phyloP scores from a whole-genome alignment of 2,888 invertebrate species.

The Abrostola triplasia region DNA sequence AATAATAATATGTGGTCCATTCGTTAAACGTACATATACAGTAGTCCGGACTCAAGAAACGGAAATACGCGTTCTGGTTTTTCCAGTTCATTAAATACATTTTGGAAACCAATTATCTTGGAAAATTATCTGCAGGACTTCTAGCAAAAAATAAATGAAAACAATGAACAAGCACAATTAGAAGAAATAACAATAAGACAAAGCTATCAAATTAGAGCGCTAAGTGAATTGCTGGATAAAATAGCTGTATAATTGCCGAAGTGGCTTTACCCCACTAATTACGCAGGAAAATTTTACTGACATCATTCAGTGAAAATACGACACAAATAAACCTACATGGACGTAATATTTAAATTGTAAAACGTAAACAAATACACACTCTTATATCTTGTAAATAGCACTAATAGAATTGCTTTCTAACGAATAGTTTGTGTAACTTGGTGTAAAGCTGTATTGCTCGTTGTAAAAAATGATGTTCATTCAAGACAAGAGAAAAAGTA shows the following conservation, averaged over 20 bases:
- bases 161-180: constrained; percentile 25
- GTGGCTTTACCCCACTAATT: constrained; percentile 52
- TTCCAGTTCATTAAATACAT: constrained; percentile 9
- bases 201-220: constrained; percentile 67
- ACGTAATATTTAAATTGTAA: not conserved
- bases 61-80: constrained; percentile 13
- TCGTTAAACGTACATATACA: not conserved
- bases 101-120: constrained; percentile 8
- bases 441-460: constrained; percentile 35
- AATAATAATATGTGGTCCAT: constrained; percentile 2
- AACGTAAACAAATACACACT: constrained; percentile 6
- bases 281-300: constrained; percentile 39
- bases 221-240: constrained; percentile 68
- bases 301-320: constrained; percentile 38
- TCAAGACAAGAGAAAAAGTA: constrained; percentile 29
- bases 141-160: constrained; percentile 13
- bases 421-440: constrained; percentile 21
- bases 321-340: constrained; percentile 12
- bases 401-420: constrained; percentile 31
- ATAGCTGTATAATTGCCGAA: constrained; percentile 66
- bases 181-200: constrained; percentile 32
- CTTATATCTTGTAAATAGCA: constrained; percentile 41
- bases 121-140: constrained; percentile 24
- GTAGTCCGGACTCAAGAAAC: not conserved
- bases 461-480: constrained; percentile 35